phyloP scores from a whole-genome alignment of 53 echinoderm and acorn worm genomes.

The Holothuria scabra region DNA sequence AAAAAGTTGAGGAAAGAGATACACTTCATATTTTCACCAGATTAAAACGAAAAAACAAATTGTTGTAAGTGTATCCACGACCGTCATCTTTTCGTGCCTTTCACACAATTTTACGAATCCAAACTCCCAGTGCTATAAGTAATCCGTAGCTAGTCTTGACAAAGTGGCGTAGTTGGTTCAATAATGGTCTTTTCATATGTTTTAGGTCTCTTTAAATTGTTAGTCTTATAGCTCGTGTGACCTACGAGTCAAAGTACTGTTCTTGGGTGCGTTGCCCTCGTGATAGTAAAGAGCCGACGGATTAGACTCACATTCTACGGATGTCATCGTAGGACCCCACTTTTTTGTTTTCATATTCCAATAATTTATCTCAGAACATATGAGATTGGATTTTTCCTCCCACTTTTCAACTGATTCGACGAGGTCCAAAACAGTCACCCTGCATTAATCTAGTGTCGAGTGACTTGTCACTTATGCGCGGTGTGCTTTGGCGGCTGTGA shows the following conservation, averaged over 20 bases:
- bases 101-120: conserved; percentile 3
- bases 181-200: conserved; percentile 9
- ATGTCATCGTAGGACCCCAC: conserved; percentile 9
- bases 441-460: conserved; percentile 17
- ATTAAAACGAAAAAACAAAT: too few relatives aligned
- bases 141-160: neutral
- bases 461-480: conserved; percentile 24
- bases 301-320: neutral
- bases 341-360: conserved; percentile 25
- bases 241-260: conserved; percentile 11
- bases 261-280: conserved; percentile 33
- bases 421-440: conserved; percentile 9
- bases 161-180: neutral
- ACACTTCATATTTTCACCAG: too few relatives aligned
- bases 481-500: too few relatives aligned
- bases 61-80: too few relatives aligned
- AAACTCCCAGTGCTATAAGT: conserved; percentile 6
- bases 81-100: conserved; percentile 19
- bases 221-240: neutral
- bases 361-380: neutral
- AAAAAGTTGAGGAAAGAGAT: too few relatives aligned
- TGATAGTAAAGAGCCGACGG: too few relatives aligned
- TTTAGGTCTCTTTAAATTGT: neutral
- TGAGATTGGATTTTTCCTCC: conserved; percentile 10
- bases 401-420: neutral